Percentiles rank a stretch among this genome's conserved stretches.
Evolutionary conservation across 1,140 invertebrate genomes (phyloP).

Genomic region (Cepaea nemoralis): DNA sequence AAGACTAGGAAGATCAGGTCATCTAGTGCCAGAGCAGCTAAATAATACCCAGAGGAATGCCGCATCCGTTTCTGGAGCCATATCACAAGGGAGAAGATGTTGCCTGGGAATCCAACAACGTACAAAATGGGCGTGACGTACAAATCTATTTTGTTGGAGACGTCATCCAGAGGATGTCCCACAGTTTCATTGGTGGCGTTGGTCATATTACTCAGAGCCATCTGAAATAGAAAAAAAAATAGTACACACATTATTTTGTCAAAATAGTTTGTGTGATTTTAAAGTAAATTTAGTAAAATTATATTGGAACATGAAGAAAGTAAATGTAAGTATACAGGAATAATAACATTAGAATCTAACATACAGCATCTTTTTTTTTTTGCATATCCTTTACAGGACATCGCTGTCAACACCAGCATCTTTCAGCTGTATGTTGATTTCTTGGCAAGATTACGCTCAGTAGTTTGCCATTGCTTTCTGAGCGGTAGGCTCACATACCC

Average conservation of each 20-base stretch:
- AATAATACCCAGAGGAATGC: constrained; percentile 70
- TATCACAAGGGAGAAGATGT: constrained; percentile 66
- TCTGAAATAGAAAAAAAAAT: background rate
- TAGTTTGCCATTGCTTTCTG: too few species aligned
- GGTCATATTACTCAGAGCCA: background rate
- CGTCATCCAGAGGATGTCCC: background rate
- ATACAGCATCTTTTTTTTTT: too few species aligned
- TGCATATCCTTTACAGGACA: too few species aligned
- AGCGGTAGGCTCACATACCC: too few species aligned
- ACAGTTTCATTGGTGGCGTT: background rate
- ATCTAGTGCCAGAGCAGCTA: constrained; percentile 67
- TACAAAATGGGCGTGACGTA: constrained; percentile 61
- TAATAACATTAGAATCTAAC: too few species aligned
- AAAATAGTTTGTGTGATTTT: too few species aligned
- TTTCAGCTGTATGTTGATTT: too few species aligned
- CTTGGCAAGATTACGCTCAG: too few species aligned
- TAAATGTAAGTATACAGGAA: too few species aligned
- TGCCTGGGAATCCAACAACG: constrained; percentile 67
- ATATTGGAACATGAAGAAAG: too few species aligned
- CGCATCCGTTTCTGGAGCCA: constrained; percentile 68
- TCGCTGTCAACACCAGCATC: too few species aligned
- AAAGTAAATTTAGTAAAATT: too few species aligned
- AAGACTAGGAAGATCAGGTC: constrained; percentile 67
- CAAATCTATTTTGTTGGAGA: constrained; percentile 36
- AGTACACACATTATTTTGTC: background rate